Conservation (phyloP, 2,797 vertebrate species). For the Pogoniulus pusillus region DNA sequence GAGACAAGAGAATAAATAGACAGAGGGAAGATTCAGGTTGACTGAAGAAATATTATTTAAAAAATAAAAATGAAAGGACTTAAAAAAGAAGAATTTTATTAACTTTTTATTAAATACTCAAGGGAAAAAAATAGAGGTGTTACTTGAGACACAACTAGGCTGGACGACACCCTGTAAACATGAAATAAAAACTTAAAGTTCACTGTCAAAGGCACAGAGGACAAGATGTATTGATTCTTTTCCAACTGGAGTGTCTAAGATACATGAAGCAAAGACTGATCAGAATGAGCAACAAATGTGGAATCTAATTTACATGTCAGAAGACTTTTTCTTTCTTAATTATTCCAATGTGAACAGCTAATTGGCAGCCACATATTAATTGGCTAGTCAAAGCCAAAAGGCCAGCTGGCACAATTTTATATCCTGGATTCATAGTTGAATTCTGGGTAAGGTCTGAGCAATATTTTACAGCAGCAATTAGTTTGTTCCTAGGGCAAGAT, state of each 20-base stretch:
- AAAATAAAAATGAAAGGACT: no score
- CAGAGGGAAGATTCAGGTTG: neutral
- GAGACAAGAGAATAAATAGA: neutral
- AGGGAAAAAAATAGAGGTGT: neutral
- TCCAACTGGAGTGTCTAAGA: neutral
- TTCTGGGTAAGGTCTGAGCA: slow-evolving; percentile 22
- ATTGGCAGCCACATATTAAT: slow-evolving; percentile 48
- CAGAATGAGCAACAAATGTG: neutral
- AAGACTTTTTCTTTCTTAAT: neutral
- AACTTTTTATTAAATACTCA: neutral
- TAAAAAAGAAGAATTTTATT: neutral
- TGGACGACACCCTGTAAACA: neutral
- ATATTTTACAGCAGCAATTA: slow-evolving; percentile 62
- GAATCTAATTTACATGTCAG: slow-evolving; percentile 3
- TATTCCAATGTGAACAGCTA: slow-evolving; percentile 20
- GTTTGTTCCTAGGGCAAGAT: slow-evolving; percentile 63
- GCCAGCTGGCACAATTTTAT: slow-evolving; percentile 25
- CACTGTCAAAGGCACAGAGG: neutral
- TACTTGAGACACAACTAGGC: neutral
- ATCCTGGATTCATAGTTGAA: slow-evolving; percentile 6
- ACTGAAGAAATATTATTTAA: neutral
- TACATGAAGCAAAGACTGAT: neutral
- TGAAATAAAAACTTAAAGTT: neutral
- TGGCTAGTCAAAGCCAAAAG: slow-evolving; percentile 33
- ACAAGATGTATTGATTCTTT: neutral